Conservation (phyloP, 2,888 invertebrate species). For the Dugesia japonica region DNA sequence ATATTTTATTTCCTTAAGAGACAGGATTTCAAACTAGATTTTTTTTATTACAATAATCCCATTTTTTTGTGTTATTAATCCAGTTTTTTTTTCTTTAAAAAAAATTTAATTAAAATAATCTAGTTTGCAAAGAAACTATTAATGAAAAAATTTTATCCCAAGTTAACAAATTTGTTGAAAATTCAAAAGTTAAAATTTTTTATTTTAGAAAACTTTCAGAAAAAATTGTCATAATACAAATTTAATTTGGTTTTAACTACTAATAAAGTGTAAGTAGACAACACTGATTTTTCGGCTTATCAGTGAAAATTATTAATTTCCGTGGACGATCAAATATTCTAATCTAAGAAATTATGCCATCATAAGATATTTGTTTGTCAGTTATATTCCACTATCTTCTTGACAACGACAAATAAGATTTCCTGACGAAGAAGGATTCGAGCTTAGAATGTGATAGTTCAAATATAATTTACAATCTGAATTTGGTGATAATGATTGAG, state of each 20-base stretch:
- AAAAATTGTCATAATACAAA: too few species aligned
- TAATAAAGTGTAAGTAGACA: background rate
- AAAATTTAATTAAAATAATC: too few species aligned
- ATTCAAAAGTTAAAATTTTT: too few species aligned
- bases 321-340: background rate
- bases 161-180: too few species aligned
- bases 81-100: too few species aligned
- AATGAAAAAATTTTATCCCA: too few species aligned
- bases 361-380: background rate
- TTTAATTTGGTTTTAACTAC: constrained; percentile 4
- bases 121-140: too few species aligned
- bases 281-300: background rate
- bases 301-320: background rate
- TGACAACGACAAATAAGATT: constrained; percentile 12
- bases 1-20: too few species aligned
- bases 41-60: too few species aligned
- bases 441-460: background rate
- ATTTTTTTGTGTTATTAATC: too few species aligned
- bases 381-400: background rate
- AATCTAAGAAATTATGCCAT: background rate
- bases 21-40: too few species aligned
- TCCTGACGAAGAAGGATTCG: background rate
- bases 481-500: background rate
- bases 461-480: background rate
- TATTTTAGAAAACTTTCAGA: too few species aligned